A percentile compares a stretch with the other conserved stretches of the same genome.
Evolutionary conservation across 1,140 invertebrate genomes (phyloP).

Genomic region (Drosophila repleta): DNA sequence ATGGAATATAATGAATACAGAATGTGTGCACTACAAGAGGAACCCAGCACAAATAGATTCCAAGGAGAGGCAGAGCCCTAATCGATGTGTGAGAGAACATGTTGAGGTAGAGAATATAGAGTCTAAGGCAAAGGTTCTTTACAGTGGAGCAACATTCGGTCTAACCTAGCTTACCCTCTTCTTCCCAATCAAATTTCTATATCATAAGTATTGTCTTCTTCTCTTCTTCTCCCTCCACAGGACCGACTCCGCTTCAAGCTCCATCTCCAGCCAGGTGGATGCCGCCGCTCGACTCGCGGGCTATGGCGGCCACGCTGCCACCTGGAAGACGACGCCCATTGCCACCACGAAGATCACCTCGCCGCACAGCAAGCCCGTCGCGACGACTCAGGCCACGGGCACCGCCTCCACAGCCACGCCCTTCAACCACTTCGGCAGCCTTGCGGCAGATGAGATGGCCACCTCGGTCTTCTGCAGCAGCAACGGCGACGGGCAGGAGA

Average conservation of each 20-base stretch:
- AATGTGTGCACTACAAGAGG: neutral
- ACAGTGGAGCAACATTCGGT: too few relatives aligned
- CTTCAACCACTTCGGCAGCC: constrained; percentile 60
- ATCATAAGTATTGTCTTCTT: neutral
- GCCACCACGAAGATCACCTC: constrained; percentile 84
- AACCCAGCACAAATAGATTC: constrained; percentile 2
- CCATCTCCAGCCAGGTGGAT: constrained; percentile 80
- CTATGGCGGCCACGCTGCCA: constrained; percentile 76
- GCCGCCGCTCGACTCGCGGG: constrained; percentile 72
- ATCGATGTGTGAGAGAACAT: too few relatives aligned
- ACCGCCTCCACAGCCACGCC: constrained; percentile 46
- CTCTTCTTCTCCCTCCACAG: constrained; percentile 35
- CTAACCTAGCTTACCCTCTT: too few relatives aligned
- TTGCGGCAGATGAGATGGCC: constrained; percentile 67
- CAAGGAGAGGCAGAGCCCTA: neutral
- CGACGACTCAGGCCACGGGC: constrained; percentile 46
- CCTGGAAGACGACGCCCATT: constrained; percentile 83
- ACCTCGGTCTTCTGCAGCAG: constrained; percentile 80
- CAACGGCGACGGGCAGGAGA: constrained; percentile 84
- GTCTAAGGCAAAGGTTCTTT: too few relatives aligned
- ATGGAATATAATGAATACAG: constrained; percentile 21
- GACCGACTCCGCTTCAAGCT: constrained; percentile 75
- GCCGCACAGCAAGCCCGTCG: constrained; percentile 83
- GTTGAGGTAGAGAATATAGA: too few relatives aligned
- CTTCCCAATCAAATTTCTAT: neutral